Evolutionary conservation across 1,140 invertebrate species (phyloP).

Genomic region (Bombus vancouverensis): DNA sequence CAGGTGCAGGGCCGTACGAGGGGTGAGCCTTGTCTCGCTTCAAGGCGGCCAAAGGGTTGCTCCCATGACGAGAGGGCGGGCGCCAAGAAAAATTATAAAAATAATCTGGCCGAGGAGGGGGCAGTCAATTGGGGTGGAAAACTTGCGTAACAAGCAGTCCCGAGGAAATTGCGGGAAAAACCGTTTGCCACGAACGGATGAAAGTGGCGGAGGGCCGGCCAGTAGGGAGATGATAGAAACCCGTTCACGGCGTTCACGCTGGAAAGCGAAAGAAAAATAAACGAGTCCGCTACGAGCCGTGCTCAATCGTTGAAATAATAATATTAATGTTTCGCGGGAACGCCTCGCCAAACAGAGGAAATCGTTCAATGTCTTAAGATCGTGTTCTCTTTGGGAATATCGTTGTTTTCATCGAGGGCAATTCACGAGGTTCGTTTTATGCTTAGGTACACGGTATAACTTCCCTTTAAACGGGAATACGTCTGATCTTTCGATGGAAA

Average conservation of each 20-base stretch:
- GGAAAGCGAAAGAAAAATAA: conserved; percentile 69
- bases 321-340: conserved; percentile 61
- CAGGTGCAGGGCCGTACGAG: conserved; percentile 62
- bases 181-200: conserved; percentile 69
- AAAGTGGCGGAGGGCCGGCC: conserved; percentile 55
- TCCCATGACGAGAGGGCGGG: conserved; percentile 57
- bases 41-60: conserved; percentile 70
- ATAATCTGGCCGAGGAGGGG: conserved; percentile 71
- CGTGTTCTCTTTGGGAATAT: neutral
- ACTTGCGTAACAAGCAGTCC: conserved; percentile 74
- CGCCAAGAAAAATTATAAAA: conserved; percentile 75
- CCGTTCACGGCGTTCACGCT: conserved; percentile 50
- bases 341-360: neutral
- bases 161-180: conserved; percentile 72
- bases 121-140: conserved; percentile 75
- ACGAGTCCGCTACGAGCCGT: conserved; percentile 52
- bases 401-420: neutral
- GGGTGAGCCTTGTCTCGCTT: conserved; percentile 62
- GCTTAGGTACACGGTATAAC: neutral
- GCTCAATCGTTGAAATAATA: conserved; percentile 68
- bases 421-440: neutral
- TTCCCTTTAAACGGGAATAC: neutral
- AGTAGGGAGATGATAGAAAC: conserved; percentile 31
- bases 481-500: neutral
- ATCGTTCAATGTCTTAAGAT: conserved; percentile 26